Evolutionary conservation across 2,797 vertebrate genomes (phyloP), one percentile per base, ranked within the genome.

Genomic region (Darevskia nairensis): DNA sequence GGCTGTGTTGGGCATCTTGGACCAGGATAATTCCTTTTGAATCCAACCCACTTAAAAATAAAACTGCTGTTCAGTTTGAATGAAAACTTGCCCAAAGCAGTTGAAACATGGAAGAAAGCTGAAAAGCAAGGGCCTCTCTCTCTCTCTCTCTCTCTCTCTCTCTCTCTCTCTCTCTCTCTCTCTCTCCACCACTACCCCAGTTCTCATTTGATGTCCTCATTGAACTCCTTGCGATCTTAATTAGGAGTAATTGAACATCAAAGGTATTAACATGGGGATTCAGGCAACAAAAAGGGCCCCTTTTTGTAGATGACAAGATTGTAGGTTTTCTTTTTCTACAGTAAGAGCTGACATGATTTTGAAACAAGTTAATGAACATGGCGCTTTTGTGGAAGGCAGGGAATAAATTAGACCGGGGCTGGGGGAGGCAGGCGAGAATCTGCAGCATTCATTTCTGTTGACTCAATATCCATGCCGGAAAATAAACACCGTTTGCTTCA

Each of bases 241-340:
- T 84, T 27, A 59, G 71, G 35, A 59, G 50, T 75, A 84, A 84
- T 61, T 61, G 13, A 39, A 13, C 46, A 74, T 39, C 46, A 61
- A 59, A 74, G 82, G 46, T 84, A 39, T 84, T 39, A 74, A 84
- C 82, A 9, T 59, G 11, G 69, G 23, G 23, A 39, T 74, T 84
- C 46, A 27, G 50, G 72, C n/a, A 59, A 35, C 11, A 15, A 27
- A 27, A 74, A 39, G 74, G 25, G 46, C 39, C 50, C 69, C 23
- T 74, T 74, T 84, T 74, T 75, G 69, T 75, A 59, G 46, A 83
- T 71, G 81, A 82, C 27, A 32, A 68, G 25, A 71, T n/a, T 71
- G 66, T 71, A 6, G 15, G 35, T 10, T 61, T 19, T 59, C 11
- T 69, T 61, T 80, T 32, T 4, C 27, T 46, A 55, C 66, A 41